Conservation (phyloP, 2,888 invertebrate species). For the Lasioglossum calceatum region DNA sequence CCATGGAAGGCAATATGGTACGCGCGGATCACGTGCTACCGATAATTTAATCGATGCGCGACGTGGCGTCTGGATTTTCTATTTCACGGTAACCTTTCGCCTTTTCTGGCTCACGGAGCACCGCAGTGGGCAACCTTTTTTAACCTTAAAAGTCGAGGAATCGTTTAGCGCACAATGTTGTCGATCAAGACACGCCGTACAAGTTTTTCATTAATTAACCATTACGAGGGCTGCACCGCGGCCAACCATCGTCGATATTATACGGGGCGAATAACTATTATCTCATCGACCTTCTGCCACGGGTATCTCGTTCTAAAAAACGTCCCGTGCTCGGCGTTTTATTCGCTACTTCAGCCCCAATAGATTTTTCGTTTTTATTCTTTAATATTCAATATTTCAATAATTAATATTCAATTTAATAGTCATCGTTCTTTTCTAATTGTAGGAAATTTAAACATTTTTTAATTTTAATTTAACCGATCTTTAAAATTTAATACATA, state of each 20-base stretch:
- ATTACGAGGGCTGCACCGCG: not conserved
- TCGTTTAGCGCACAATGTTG: not conserved
- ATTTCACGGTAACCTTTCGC: conserved; percentile 38
- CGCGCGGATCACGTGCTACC: conserved; percentile 13
- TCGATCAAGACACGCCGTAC: not conserved
- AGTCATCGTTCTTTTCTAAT: too few species aligned
- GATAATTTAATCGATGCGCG: conserved; percentile 37
- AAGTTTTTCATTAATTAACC: conserved; percentile 23
- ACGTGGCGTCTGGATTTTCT: conserved; percentile 11
- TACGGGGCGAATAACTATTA: not conserved
- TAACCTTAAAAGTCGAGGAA: conserved; percentile 30
- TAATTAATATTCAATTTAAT: too few species aligned
- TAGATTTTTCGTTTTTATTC: not conserved
- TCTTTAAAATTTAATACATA: too few species aligned
- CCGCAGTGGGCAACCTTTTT: conserved; percentile 16
- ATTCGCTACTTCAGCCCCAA: not conserved
- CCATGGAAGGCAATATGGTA: not conserved
- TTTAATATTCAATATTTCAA: too few species aligned
- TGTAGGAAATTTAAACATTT: too few species aligned
- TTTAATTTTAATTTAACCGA: too few species aligned
- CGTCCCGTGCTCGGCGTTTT: not conserved
- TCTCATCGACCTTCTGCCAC: not conserved
- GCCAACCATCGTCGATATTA: not conserved
- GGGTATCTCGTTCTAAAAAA: not conserved
- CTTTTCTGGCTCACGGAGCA: conserved; percentile 25